A percentile compares a stretch with the other conserved stretches of the same genome.
Evolutionary conservation across 2,888 invertebrate genomes (phyloP).

Genomic region (Synergus umbraculus): DNA sequence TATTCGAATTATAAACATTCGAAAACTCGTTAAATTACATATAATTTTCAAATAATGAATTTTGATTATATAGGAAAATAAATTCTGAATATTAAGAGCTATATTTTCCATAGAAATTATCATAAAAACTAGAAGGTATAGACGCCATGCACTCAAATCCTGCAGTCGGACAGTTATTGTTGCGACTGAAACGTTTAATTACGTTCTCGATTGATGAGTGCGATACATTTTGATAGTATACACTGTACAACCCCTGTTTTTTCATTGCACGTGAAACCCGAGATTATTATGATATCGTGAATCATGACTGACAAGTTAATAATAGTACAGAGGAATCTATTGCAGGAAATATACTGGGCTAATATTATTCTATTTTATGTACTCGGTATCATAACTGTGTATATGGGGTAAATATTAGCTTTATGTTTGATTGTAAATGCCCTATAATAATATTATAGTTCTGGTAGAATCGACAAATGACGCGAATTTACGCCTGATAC

Average conservation of each 20-base stretch:
- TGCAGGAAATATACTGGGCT: not conserved
- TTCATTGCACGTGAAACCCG: not conserved
- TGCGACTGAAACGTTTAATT: slow-evolving; percentile 16
- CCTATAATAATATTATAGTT: not conserved
- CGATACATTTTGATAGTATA: not conserved
- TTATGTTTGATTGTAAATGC: not conserved
- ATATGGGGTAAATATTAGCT: not conserved
- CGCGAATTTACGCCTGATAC: slow-evolving; percentile 11
- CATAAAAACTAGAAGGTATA: not conserved
- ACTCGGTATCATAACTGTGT: not conserved
- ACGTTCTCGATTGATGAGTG: slow-evolving; percentile 8
- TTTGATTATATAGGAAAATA: too few species aligned
- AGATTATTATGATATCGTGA: slow-evolving; percentile 25
- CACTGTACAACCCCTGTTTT: not conserved
- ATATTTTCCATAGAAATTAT: not conserved
- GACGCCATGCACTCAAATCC: not conserved
- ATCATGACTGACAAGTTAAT: slow-evolving; percentile 30
- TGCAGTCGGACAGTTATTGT: not conserved
- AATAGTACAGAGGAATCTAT: not conserved
- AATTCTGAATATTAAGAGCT: too few species aligned
- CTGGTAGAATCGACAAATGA: not conserved
- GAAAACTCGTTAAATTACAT: too few species aligned
- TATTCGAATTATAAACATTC: too few species aligned
- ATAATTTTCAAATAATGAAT: too few species aligned
- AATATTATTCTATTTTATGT: not conserved